Conservation (phyloP, 2,888 invertebrate species). For the Xestia c-nigrum region DNA sequence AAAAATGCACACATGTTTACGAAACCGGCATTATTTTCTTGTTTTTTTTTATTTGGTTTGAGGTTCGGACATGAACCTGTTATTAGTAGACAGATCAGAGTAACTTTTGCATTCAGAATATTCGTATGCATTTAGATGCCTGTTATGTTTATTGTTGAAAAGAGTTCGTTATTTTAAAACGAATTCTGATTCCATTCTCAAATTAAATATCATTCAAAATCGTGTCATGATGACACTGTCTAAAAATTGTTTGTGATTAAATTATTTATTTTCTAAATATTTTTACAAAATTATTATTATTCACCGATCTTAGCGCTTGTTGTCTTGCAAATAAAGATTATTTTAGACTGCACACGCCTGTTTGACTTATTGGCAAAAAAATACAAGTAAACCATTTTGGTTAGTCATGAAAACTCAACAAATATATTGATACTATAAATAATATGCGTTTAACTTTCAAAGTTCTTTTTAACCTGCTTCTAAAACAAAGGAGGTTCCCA, state of each 20-base stretch:
- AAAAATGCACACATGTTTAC: no score
- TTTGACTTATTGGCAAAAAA: background rate
- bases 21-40: no score
- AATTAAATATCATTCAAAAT: constrained; percentile 36
- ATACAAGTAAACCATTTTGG: background rate
- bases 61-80: no score
- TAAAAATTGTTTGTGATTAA: constrained; percentile 26
- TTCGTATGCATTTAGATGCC: background rate
- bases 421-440: background rate
- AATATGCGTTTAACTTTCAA: background rate
- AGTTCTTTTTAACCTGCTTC: background rate
- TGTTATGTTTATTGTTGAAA: background rate
- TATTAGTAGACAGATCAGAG: no score
- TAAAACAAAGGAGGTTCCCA: no score
- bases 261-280: background rate
- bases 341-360: background rate
- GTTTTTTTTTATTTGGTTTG: no score
- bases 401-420: constrained; percentile 1
- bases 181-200: background rate
- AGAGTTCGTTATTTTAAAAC: background rate
- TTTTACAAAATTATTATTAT: constrained; percentile 17
- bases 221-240: constrained; percentile 40
- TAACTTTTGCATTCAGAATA: background rate
- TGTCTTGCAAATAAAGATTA: background rate
- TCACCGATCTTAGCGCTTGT: background rate